phyloP scores from a whole-genome alignment of 1,140 invertebrate genomes.

The Temnothorax curvispinosus region DNA sequence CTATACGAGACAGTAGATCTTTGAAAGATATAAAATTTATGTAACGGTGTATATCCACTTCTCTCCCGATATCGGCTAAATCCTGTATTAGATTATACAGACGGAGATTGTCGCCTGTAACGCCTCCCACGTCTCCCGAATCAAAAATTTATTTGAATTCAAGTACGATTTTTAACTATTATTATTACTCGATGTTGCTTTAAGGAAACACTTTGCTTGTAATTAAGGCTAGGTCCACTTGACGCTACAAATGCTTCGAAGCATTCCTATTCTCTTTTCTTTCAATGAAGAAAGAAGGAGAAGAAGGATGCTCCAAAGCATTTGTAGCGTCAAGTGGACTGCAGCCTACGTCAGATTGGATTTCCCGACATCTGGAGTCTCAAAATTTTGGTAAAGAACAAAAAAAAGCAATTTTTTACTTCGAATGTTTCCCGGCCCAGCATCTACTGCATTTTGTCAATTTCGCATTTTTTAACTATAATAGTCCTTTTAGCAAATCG shows the following conservation, averaged over 20 bases:
- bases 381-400: neutral
- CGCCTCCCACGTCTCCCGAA: neutral
- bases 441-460: neutral
- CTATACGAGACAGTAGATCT: constrained; percentile 29
- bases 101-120: neutral
- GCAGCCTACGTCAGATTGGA: too few relatives aligned
- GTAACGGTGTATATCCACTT: constrained; percentile 27
- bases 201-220: too few relatives aligned
- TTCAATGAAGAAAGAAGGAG: too few relatives aligned
- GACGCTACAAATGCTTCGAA: too few relatives aligned
- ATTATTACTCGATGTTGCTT: neutral
- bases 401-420: neutral
- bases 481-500: neutral
- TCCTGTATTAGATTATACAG: constrained; percentile 23
- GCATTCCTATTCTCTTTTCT: too few relatives aligned
- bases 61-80: neutral
- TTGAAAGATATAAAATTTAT: constrained; percentile 26
- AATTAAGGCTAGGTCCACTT: too few relatives aligned
- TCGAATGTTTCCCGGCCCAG: neutral
- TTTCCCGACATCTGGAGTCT: neutral
- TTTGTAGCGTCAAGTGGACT: too few relatives aligned
- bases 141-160: neutral
- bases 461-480: neutral
- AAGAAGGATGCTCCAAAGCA: too few relatives aligned
- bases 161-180: neutral